Percentiles rank a stretch among this genome's conserved stretches.
These are phyloP conservation scores for Platichthys flesus DNA, from an alignment of 2,113 vertebrate species.

Conservation along the genomic window DNA sequence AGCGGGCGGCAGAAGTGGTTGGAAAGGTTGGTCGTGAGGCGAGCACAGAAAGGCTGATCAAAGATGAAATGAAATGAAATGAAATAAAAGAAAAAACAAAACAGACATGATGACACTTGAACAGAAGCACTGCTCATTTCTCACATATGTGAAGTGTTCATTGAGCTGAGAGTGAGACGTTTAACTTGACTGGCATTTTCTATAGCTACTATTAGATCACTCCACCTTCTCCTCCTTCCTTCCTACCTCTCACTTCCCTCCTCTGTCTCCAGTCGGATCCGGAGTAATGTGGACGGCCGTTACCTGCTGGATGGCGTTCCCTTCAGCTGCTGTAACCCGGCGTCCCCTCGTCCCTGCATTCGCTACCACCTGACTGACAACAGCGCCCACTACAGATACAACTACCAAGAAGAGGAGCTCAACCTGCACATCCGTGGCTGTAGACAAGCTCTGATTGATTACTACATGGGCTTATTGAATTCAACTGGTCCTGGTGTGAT, in stretches of 20 bases:
- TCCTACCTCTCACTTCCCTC: background rate
- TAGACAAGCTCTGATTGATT: constrained; percentile 82
- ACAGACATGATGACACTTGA: constrained; percentile 17
- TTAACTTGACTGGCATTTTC: constrained; percentile 1
- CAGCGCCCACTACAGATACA: constrained; percentile 84
- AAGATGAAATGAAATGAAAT: constrained; percentile 25
- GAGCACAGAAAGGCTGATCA: constrained; percentile 34
- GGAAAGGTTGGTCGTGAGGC: constrained; percentile 29
- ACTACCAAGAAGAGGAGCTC: constrained; percentile 83
- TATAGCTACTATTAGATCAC: background rate
- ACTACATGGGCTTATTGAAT: constrained; percentile 86
- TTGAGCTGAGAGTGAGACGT: constrained; percentile 14
- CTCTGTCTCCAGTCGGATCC: constrained; percentile 78
- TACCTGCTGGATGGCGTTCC: constrained; percentile 86
- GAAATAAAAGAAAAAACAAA: constrained; percentile 33
- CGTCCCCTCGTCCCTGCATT: constrained; percentile 85
- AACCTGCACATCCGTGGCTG: constrained; percentile 84
- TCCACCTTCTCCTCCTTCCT: background rate
- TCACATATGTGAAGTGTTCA: background rate
- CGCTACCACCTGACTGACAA: constrained; percentile 84
- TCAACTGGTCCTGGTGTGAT: constrained; percentile 82
- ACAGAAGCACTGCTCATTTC: background rate
- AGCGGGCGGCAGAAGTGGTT: constrained; percentile 20
- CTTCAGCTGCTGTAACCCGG: constrained; percentile 88
- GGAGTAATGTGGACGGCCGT: constrained; percentile 86